Conservation (phyloP, 2,113 vertebrate species). For the Hiodon alosoides region DNA sequence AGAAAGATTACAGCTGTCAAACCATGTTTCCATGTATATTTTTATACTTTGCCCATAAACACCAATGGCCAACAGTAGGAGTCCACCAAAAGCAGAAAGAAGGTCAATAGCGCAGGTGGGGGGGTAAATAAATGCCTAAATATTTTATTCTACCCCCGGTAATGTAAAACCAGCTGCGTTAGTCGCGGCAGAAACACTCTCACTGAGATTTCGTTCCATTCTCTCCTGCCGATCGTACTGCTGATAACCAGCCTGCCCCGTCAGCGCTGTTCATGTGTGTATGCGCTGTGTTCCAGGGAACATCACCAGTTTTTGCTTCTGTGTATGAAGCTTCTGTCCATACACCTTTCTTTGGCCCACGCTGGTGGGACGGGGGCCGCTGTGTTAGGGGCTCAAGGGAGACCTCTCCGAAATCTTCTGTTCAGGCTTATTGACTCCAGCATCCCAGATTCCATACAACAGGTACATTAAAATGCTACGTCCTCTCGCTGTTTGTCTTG, state of each 20-base stretch:
- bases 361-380: constrained; percentile 92
- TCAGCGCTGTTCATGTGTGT: background rate
- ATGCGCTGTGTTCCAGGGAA: constrained; percentile 64
- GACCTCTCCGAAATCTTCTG: constrained; percentile 87
- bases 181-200: too few species aligned
- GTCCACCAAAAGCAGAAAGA: too few species aligned
- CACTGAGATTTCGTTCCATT: too few species aligned
- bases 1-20: too few species aligned
- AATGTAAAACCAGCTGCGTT: too few species aligned
- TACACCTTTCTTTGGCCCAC: constrained; percentile 90
- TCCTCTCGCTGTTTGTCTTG: background rate
- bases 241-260: background rate
- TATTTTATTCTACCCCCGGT: too few species aligned
- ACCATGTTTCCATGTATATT: too few species aligned
- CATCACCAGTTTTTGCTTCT: constrained; percentile 92
- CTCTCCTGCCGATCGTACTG: too few species aligned
- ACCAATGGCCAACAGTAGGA: too few species aligned
- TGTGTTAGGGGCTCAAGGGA: constrained; percentile 88
- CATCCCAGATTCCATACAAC: constrained; percentile 93
- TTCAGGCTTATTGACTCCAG: constrained; percentile 94
- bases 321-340: constrained; percentile 92
- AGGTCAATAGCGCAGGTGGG: too few species aligned
- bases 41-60: too few species aligned
- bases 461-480: constrained; percentile 60
- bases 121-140: too few species aligned